A percentile compares a stretch with the other conserved stretches of the same genome.
Evolutionary conservation across 2,113 vertebrate species (phyloP).

Genomic region (Charina bottae): DNA sequence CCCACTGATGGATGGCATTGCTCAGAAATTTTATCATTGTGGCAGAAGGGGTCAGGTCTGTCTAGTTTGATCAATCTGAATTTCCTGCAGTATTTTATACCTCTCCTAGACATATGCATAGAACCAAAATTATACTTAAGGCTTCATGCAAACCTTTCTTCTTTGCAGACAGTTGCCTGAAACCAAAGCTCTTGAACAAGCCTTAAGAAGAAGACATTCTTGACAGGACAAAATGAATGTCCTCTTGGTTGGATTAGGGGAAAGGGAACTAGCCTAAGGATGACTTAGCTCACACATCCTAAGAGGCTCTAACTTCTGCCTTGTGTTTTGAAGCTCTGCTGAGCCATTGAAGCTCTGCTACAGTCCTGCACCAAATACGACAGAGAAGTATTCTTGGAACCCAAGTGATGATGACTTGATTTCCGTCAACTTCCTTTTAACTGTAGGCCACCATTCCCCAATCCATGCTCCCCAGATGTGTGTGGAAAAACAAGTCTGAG

Average conservation of each 20-base stretch:
- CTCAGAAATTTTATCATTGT: slow-evolving; percentile 64
- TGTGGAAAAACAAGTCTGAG: background rate
- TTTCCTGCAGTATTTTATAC: slow-evolving; percentile 63
- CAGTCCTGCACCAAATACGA: background rate
- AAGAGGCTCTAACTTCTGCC: background rate
- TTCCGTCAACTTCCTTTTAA: background rate
- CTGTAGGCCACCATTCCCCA: background rate
- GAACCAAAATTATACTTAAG: slow-evolving; percentile 32
- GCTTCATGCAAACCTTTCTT: background rate
- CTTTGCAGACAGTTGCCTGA: background rate
- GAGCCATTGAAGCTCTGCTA: background rate
- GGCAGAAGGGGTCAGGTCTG: slow-evolving; percentile 61
- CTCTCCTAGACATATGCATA: slow-evolving; percentile 30
- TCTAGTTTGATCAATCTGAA: slow-evolving; percentile 60
- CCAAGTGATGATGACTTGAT: background rate
- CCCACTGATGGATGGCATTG: slow-evolving; percentile 57
- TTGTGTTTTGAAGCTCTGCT: background rate
- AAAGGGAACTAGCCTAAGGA: background rate
- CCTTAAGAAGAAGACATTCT: slow-evolving; percentile 8
- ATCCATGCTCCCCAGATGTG: background rate
- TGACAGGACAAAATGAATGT: background rate
- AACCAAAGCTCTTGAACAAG: slow-evolving; percentile 34
- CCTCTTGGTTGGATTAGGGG: background rate
- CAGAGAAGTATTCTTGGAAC: background rate
- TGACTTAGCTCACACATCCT: background rate